Base-by-base conservation (phyloP, 2,888 invertebrate species). In the Ceriagrion tenellum region DNA sequence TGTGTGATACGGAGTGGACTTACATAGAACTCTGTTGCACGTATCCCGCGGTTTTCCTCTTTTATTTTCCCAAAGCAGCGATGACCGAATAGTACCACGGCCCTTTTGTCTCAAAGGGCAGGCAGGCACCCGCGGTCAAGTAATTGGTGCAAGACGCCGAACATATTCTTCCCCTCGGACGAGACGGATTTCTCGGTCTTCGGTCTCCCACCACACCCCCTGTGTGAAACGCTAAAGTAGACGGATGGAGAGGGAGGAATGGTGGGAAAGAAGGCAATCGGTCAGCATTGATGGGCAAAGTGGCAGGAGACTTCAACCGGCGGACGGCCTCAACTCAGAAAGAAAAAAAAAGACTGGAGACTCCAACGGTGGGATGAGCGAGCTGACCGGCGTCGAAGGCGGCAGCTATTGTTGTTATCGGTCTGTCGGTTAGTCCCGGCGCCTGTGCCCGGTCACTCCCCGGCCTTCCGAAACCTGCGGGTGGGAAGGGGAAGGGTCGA, bases 281-380 rank as follows among this genome's bases (percentile, higher is more conserved):
- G 93, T 93, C 93, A 93, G 93, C 40, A 30, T 40, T 93, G 93
- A 93, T 93, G 93, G 69, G 93, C 13, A 55, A 93, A 93, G 93
- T 69, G 93, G 93, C 93, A 93, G 93, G 69, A 93, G 93, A 74
- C 93, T 93, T 93, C 93, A 93, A 93, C 69, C 30, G 69, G 63
- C 93, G 93, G 63, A 69, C 13, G 69, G 81, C 35, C 81, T 59
- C 69, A 26, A n/a, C 47, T 47, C 81, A 16, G 16, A 16, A 56
- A 56, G 16, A 56, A 59, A 59, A 59, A 59, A 59, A 59, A 35
- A 35, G 81, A 0, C 81, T 4, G 81, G 81, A 81, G 81, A 81
- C 81, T 35, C 47, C 93, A 91, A 63, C 59, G 35, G 18, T 63
- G 40, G 40, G 13, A 40, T 4, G 35, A 59, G 30, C 12, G 8